phyloP scores from a whole-genome alignment of 2,888 invertebrate species.

The Pharmacophagus antenor region DNA sequence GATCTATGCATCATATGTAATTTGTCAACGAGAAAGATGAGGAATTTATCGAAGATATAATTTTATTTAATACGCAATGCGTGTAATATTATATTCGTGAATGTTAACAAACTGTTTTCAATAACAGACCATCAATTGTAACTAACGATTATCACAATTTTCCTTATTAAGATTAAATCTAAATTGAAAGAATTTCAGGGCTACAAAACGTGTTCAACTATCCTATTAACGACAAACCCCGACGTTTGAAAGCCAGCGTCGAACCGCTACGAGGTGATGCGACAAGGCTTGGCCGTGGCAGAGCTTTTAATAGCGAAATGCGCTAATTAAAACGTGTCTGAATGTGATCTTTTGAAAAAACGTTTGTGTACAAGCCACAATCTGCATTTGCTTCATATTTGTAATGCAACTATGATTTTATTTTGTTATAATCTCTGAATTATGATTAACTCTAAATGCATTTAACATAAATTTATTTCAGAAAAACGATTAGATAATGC shows the following conservation, averaged over 20 bases:
- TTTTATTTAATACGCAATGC: too few relatives aligned
- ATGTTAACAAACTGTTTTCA: too few relatives aligned
- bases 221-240: slow-evolving; percentile 9
- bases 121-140: too few relatives aligned
- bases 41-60: too few relatives aligned
- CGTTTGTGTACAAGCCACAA: neutral
- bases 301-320: slow-evolving; percentile 9
- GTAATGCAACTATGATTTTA: neutral
- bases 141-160: slow-evolving; percentile 10
- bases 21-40: too few relatives aligned
- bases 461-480: too few relatives aligned
- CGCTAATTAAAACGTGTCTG: slow-evolving; percentile 5
- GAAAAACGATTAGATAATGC: too few relatives aligned
- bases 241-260: slow-evolving; percentile 10
- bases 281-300: neutral
- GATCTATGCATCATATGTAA: too few relatives aligned
- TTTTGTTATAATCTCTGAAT: too few relatives aligned
- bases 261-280: slow-evolving; percentile 4
- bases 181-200: neutral
- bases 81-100: too few relatives aligned
- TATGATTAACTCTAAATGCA: too few relatives aligned
- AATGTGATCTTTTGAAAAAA: neutral
- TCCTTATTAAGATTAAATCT: neutral
- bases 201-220: neutral
- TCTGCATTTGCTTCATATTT: neutral